phyloP scores from a whole-genome alignment of 2,888 invertebrate species.

The Epicampocera succincta region DNA sequence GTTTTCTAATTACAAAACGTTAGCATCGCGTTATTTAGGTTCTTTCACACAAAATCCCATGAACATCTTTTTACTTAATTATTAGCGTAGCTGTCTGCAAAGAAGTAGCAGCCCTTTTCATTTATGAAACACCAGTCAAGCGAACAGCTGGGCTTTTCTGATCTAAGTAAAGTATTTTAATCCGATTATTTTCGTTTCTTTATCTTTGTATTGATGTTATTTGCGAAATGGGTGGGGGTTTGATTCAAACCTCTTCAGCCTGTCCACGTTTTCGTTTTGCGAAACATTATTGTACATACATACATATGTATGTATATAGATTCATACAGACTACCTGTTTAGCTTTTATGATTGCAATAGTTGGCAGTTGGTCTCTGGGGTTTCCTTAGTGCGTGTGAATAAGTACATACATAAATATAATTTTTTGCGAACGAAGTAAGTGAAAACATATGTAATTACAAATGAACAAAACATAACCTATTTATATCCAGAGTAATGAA shows the following conservation, averaged over 20 bases:
- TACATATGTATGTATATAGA: too few relatives aligned
- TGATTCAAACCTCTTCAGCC: constrained; percentile 29
- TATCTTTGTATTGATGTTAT: constrained; percentile 46
- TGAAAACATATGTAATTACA: constrained; percentile 2
- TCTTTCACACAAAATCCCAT: too few relatives aligned
- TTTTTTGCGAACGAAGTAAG: not conserved
- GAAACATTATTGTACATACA: too few relatives aligned
- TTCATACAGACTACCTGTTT: too few relatives aligned
- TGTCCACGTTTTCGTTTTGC: constrained; percentile 13
- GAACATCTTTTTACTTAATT: too few relatives aligned
- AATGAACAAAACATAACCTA: not conserved
- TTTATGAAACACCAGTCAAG: too few relatives aligned
- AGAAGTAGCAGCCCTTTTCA: too few relatives aligned
- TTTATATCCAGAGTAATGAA: not conserved
- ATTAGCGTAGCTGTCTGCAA: too few relatives aligned
- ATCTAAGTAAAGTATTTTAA: constrained; percentile 45
- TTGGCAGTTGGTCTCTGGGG: constrained; percentile 36
- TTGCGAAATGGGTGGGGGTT: constrained; percentile 4
- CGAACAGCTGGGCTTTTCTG: constrained; percentile 7
- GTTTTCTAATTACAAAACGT: too few relatives aligned
- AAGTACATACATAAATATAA: too few relatives aligned
- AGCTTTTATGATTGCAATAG: not conserved
- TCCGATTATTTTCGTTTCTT: constrained; percentile 51
- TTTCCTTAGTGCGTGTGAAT: constrained; percentile 33
- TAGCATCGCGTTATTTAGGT: too few relatives aligned